Evolutionary conservation across 2,113 vertebrate species (phyloP).

Genomic region (Acanthochromis polyacanthus): DNA sequence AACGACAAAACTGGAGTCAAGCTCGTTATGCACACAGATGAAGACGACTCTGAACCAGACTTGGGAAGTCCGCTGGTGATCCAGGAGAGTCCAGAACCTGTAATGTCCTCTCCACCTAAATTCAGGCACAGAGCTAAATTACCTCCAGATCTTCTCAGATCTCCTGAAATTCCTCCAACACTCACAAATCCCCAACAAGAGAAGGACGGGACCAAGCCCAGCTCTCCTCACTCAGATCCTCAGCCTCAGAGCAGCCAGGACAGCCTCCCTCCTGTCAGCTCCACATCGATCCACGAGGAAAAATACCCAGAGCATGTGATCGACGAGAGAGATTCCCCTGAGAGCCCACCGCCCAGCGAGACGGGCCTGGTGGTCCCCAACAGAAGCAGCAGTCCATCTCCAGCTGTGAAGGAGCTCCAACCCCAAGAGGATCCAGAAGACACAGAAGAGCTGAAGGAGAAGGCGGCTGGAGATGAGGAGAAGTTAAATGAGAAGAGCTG

Average conservation of each 20-base stretch:
- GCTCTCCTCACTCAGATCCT: conserved; percentile 32
- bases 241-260: conserved; percentile 14
- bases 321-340: conserved; percentile 86
- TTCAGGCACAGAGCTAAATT: conserved; percentile 63
- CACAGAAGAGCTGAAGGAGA: conserved; percentile 13
- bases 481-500: conserved; percentile 71
- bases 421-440: conserved; percentile 47
- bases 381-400: conserved; percentile 67
- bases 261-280: conserved; percentile 26
- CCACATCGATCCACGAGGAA: conserved; percentile 59
- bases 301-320: conserved; percentile 84
- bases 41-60: conserved; percentile 84
- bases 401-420: background rate
- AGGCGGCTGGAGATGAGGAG: conserved; percentile 31
- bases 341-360: conserved; percentile 86
- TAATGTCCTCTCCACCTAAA: conserved; percentile 67
- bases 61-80: conserved; percentile 84
- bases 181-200: conserved; percentile 50
- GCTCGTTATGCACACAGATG: conserved; percentile 66
- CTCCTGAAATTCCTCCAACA: conserved; percentile 38
- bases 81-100: conserved; percentile 83
- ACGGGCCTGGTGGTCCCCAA: conserved; percentile 67
- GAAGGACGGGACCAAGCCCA: conserved; percentile 5
- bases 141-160: conserved; percentile 42
- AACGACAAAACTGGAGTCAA: conserved; percentile 57